phyloP scores from a whole-genome alignment of 2,888 invertebrate species.

The Cryptus armator region DNA sequence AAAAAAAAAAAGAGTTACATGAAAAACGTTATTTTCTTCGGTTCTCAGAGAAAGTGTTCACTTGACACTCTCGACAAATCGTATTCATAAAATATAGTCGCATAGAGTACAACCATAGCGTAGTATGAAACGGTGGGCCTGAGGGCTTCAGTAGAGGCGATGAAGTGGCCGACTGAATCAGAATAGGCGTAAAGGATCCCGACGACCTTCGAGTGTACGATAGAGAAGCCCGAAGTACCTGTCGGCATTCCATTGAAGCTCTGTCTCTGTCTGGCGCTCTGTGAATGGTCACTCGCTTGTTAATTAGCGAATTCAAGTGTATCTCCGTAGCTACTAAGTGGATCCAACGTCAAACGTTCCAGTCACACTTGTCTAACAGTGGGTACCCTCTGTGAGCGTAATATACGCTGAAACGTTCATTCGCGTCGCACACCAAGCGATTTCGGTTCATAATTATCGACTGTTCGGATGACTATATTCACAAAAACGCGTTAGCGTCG shows the following conservation, averaged over 20 bases:
- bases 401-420: not conserved
- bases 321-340: conserved; percentile 38
- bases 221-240: conserved; percentile 30
- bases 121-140: not conserved
- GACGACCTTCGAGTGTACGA: conserved; percentile 32
- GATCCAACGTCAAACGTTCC: conserved; percentile 32
- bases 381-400: conserved; percentile 25
- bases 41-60: not conserved
- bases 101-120: not conserved
- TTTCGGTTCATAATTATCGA: conserved; percentile 9
- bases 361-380: conserved; percentile 38
- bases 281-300: conserved; percentile 38
- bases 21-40: not conserved
- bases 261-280: conserved; percentile 13
- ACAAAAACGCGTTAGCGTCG: conserved; percentile 10
- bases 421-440: conserved; percentile 9
- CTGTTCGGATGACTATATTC: conserved; percentile 13
- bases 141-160: conserved; percentile 5
- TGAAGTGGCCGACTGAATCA: conserved; percentile 43
- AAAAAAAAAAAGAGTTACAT: not conserved
- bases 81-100: not conserved
- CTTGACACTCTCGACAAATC: not conserved
- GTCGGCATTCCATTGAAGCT: conserved; percentile 36
- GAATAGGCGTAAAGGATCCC: conserved; percentile 23
- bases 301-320: conserved; percentile 62